phyloP scores from a whole-genome alignment of 2,888 invertebrate species.

The Panopea generosa region DNA sequence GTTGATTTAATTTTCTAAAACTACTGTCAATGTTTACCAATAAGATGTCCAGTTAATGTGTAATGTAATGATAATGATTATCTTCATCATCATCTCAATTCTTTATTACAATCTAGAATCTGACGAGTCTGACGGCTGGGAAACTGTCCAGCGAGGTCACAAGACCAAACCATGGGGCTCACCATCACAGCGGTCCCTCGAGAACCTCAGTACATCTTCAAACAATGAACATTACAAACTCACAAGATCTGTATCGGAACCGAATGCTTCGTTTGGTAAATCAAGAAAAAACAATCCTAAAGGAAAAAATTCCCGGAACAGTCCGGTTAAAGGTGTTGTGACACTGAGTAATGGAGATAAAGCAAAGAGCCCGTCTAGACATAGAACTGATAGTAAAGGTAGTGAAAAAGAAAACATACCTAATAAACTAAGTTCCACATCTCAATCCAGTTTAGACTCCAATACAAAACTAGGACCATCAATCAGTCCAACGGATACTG shows the following conservation, averaged over 20 bases:
- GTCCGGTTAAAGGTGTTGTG: neutral
- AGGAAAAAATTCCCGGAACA: slow-evolving; percentile 3
- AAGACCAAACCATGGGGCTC: slow-evolving; percentile 86
- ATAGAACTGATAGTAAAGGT: slow-evolving; percentile 72
- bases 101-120: too few species aligned
- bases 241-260: slow-evolving; percentile 73
- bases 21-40: too few species aligned
- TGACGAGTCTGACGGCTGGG: slow-evolving; percentile 90
- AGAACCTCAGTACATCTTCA: slow-evolving; percentile 69
- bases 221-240: slow-evolving; percentile 65
- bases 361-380: slow-evolving; percentile 9
- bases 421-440: too few species aligned
- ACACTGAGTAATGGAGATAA: slow-evolving; percentile 25
- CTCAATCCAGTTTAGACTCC: too few species aligned
- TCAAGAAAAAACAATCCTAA: slow-evolving; percentile 19
- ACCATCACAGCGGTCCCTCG: slow-evolving; percentile 75
- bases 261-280: slow-evolving; percentile 60
- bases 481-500: neutral
- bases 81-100: too few species aligned
- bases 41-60: too few species aligned
- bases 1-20: too few species aligned
- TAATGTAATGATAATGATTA: too few species aligned
- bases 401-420: slow-evolving; percentile 82
- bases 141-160: slow-evolving; percentile 90
- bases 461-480: too few species aligned